Evolutionary conservation across 2,888 invertebrate genomes (phyloP), one percentile per base, ranked within the genome.

Genomic region (Ochlodes sylvanus): DNA sequence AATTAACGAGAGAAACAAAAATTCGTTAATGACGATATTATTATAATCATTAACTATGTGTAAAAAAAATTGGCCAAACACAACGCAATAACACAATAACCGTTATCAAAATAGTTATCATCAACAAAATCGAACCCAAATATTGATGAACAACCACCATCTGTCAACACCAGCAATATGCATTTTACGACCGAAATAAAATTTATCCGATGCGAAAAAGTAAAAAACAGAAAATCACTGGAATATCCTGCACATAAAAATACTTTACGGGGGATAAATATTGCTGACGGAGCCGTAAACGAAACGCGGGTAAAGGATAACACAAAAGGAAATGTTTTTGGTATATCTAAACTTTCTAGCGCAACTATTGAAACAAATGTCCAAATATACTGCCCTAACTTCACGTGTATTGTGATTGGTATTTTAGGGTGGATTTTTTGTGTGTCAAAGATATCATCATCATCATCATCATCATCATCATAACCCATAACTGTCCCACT

Each of bases 101-200:
- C 55, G 44, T 56, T 57, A 62, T 15, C 62, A 68, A 67, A 62
- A 68, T 68, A 62, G 62, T 68, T 68, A 57, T 68, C 63, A 63
- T 63, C 63, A 63, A 68, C 56, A 52, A 68, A 62, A 63, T 63
- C 41, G 42, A 50, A 57, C 50, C 63, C 57, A 63, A 68, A 68
- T 63, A 68, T 57, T 63, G 62, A 68, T 68, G 63, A 69, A 63
- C 54, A 63, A 41, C 63, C 68, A 42, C 68, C 58, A 56, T 63
- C 63, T 68, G 68, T 68, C 68, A 68, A 63, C 63, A 52, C 58
- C 68, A 63, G 68, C 68, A 63, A 68, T 68, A 68, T 63, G 63
- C 63, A 68, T 68, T 68, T 68, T 63, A 68, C 63, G 68, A 63
- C 60, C 63, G 58, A 63, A 68, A 68, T 68, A 68, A 68, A 68